These are phyloP conservation scores for Spheniscus humboldti DNA, from an alignment of 2,797 vertebrate species.

Conservation along the genomic window DNA sequence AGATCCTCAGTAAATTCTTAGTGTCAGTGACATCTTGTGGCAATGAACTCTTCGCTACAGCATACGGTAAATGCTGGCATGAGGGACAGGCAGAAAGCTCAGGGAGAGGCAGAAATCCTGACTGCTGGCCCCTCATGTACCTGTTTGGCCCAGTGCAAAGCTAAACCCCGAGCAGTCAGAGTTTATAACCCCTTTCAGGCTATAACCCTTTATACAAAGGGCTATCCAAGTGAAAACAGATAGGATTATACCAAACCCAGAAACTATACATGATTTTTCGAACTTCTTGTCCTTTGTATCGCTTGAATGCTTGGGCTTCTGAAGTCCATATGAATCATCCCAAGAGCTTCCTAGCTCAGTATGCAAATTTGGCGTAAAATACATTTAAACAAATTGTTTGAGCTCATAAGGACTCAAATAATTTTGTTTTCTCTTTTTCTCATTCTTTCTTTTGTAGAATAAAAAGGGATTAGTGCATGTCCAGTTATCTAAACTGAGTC, in stretches of 20 bases:
- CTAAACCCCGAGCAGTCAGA: background rate
- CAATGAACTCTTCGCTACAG: slow-evolving; percentile 41
- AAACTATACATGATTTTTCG: background rate
- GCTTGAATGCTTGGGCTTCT: background rate
- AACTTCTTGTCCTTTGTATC: background rate
- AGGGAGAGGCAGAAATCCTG: background rate
- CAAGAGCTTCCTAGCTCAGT: background rate
- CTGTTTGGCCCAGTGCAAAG: background rate
- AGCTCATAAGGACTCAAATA: background rate
- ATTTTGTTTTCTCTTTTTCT: background rate
- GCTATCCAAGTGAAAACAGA: background rate
- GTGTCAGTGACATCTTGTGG: slow-evolving; percentile 67
- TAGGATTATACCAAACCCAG: background rate
- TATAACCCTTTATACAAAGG: background rate
- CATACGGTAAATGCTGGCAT: background rate
- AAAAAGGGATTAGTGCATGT: slow-evolving; percentile 38
- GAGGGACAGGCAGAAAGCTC: background rate
- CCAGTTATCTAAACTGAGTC: slow-evolving; percentile 33
- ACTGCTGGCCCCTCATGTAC: background rate
- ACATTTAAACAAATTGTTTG: background rate
- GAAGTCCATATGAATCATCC: background rate
- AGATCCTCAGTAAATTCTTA: slow-evolving; percentile 44
- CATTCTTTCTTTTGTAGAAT: slow-evolving; percentile 15
- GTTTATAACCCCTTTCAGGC: background rate
- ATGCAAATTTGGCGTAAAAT: background rate